A percentile compares a stretch with the other conserved stretches of the same genome.
Conservation (phyloP, 2,888 invertebrate species). For the Leucophenga maculata region DNA sequence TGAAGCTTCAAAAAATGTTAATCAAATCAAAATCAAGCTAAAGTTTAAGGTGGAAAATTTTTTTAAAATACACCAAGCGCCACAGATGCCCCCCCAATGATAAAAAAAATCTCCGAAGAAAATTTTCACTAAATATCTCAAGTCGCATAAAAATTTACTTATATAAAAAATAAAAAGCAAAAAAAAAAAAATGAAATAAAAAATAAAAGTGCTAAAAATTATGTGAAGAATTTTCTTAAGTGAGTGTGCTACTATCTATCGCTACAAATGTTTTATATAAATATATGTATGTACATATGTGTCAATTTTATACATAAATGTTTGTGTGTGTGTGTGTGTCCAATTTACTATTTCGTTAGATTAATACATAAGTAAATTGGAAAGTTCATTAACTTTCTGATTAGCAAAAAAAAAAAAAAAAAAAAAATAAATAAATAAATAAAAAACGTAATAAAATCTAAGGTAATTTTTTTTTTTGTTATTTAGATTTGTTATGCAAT, state of each 20-base stretch:
- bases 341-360: not conserved
- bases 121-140: not conserved
- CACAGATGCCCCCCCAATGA: no score
- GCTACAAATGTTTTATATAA: no score
- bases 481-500: no score
- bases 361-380: not conserved
- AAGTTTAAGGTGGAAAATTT: no score
- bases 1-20: no score
- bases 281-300: no score
- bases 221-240: not conserved
- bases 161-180: not conserved
- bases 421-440: not conserved
- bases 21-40: no score
- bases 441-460: not conserved
- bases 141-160: no score
- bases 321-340: constrained; percentile 3
- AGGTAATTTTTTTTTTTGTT: no score
- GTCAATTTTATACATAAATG: not conserved
- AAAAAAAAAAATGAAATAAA: not conserved
- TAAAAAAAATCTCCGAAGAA: constrained; percentile 4
- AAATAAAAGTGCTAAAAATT: constrained; percentile 4
- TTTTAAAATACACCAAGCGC: no score
- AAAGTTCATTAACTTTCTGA: not conserved
- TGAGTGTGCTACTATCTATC: no score
- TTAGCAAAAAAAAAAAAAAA: constrained; percentile 8